These are phyloP conservation scores for Zaprionus vittiger DNA, from an alignment of 1,140 invertebrate genomes.

Conservation along the genomic window DNA sequence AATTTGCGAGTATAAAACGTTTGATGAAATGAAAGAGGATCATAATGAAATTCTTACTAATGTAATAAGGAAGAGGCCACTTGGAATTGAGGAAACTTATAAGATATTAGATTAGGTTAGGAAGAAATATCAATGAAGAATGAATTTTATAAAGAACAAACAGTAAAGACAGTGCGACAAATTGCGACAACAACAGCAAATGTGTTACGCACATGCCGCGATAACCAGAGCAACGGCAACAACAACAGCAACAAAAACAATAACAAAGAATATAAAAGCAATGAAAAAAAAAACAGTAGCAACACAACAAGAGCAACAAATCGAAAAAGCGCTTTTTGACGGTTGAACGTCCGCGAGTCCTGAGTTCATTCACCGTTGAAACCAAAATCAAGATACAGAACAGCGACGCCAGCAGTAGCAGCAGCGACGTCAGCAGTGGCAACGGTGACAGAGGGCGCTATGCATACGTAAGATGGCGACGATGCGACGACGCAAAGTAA, in stretches of 20 bases:
- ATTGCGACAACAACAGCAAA: constrained; percentile 42
- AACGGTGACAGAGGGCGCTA: constrained; percentile 31
- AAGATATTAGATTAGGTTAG: neutral
- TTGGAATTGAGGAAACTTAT: neutral
- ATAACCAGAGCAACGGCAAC: constrained; percentile 38
- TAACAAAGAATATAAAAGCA: constrained; percentile 33
- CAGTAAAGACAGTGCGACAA: constrained; percentile 44
- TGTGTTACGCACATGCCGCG: constrained; percentile 63
- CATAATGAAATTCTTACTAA: neutral
- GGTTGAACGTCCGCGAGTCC: constrained; percentile 79
- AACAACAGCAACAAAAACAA: constrained; percentile 45
- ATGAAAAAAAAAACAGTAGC: constrained; percentile 45
- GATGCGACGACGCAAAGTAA: constrained; percentile 18
- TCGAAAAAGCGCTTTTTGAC: constrained; percentile 64
- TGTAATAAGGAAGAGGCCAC: neutral
- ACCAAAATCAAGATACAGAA: constrained; percentile 82
- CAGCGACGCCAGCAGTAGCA: constrained; percentile 47
- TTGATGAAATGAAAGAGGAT: neutral
- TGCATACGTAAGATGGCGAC: constrained; percentile 44
- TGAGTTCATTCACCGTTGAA: constrained; percentile 82
- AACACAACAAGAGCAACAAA: constrained; percentile 24
- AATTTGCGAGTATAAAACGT: neutral
- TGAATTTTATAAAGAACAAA: constrained; percentile 5
- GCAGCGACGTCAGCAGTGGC: constrained; percentile 21
- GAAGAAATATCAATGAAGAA: constrained; percentile 10